Conservation (phyloP, 2,888 invertebrate genomes). For the Napeogenes inachia region DNA sequence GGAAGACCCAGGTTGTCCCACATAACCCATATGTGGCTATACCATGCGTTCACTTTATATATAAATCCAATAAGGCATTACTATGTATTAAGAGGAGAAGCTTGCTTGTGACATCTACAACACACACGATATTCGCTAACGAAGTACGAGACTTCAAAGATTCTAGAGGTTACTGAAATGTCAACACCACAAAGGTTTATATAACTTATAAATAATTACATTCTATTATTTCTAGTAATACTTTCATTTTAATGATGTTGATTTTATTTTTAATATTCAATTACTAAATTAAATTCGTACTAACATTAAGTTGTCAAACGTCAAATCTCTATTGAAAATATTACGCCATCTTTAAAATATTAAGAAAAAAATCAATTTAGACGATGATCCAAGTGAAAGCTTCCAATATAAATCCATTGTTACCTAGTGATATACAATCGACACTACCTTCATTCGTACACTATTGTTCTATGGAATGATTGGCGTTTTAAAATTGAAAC, state of each 20-base stretch:
- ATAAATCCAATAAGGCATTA: too few species aligned
- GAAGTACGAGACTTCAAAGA: slow-evolving; percentile 4
- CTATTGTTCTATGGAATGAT: slow-evolving; percentile 58
- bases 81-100: too few species aligned
- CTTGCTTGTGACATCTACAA: slow-evolving; percentile 4
- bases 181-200: slow-evolving; percentile 10
- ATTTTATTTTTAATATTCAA: slow-evolving; percentile 8
- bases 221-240: not conserved
- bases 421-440: not conserved
- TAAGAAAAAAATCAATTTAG: too few species aligned
- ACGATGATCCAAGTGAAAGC: slow-evolving; percentile 1
- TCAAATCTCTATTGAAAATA: too few species aligned
- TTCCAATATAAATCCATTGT: not conserved
- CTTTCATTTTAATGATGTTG: slow-evolving; percentile 2
- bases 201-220: not conserved
- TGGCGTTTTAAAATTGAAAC: slow-evolving; percentile 31
- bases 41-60: too few species aligned
- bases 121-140: slow-evolving; percentile 9
- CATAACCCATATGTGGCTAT: too few species aligned
- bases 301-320: too few species aligned
- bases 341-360: too few species aligned
- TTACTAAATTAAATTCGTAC: too few species aligned
- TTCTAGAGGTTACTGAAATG: slow-evolving; percentile 12
- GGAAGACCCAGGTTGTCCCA: too few species aligned
- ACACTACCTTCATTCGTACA: slow-evolving; percentile 30